These are phyloP conservation scores for Pocillopora grandis DNA, from an alignment of 92 coral and sea anemone species.

Conservation along the genomic window DNA sequence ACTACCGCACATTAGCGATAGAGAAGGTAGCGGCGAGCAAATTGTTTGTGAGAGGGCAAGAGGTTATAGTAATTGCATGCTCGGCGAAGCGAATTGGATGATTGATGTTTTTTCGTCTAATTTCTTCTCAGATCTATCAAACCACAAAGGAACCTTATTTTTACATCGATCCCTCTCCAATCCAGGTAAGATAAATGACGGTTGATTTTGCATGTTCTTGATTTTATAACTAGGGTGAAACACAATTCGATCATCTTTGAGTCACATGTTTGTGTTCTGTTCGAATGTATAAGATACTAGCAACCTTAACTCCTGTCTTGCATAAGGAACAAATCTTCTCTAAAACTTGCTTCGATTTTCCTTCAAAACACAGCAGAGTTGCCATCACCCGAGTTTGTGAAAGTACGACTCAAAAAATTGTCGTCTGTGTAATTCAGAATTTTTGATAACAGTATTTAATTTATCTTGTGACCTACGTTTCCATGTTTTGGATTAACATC, in stretches of 20 bases:
- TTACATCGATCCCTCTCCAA: slow-evolving; percentile 79
- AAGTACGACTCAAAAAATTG: not conserved
- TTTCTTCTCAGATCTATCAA: slow-evolving; percentile 83
- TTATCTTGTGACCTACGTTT: not conserved
- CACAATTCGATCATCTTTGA: slow-evolving; percentile 5
- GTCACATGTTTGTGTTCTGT: slow-evolving; percentile 16
- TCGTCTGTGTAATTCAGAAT: not conserved
- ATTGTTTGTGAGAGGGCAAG: slow-evolving; percentile 20
- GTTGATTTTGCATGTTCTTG: not conserved
- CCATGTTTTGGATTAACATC: not conserved
- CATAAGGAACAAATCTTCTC: too few species aligned
- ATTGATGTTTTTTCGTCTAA: slow-evolving; percentile 27
- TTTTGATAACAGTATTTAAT: not conserved
- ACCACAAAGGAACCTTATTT: slow-evolving; percentile 94
- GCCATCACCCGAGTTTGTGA: not conserved
- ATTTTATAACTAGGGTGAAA: not conserved
- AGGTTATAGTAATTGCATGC: not conserved
- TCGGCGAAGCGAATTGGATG: not conserved
- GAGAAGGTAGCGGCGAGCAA: slow-evolving; percentile 76
- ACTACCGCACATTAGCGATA: slow-evolving; percentile 97
- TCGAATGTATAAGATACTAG: not conserved
- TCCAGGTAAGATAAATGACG: slow-evolving; percentile 28
- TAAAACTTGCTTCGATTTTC: too few species aligned
- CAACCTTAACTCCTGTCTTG: too few species aligned
- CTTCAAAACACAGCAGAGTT: not conserved